Evolutionary conservation across 2,797 vertebrate species (phyloP).

Genomic region (Takifugu rubripes): DNA sequence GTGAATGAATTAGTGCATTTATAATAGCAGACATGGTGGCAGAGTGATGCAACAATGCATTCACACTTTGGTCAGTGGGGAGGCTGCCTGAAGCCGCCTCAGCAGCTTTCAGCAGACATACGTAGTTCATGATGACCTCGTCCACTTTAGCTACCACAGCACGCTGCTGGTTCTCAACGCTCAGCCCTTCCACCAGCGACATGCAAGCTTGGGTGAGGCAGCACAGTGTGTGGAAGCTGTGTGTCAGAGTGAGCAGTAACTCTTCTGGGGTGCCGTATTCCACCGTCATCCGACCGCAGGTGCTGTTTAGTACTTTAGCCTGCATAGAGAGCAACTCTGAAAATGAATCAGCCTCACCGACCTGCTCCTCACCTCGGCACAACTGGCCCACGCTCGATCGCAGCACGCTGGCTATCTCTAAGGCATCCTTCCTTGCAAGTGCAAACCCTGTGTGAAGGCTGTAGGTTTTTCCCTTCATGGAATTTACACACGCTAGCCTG

Average conservation of each 20-base stretch:
- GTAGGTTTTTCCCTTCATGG: slow-evolving; percentile 88
- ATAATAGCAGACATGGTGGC: slow-evolving; percentile 89
- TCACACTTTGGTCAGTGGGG: slow-evolving; percentile 83
- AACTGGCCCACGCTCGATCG: slow-evolving; percentile 73
- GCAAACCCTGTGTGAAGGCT: slow-evolving; percentile 87
- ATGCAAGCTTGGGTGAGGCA: slow-evolving; percentile 92
- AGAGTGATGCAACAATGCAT: slow-evolving; percentile 86
- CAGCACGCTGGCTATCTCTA: slow-evolving; percentile 85
- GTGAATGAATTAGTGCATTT: slow-evolving; percentile 91
- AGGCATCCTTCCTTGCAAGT: slow-evolving; percentile 87
- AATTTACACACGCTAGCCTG: slow-evolving; percentile 78
- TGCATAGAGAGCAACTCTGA: slow-evolving; percentile 86
- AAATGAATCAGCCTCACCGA: slow-evolving; percentile 75
- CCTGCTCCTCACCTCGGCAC: slow-evolving; percentile 62
- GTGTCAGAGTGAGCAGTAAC: slow-evolving; percentile 88
- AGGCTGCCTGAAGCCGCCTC: slow-evolving; percentile 81
- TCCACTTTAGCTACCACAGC: slow-evolving; percentile 86
- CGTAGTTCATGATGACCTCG: slow-evolving; percentile 86
- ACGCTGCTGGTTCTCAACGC: slow-evolving; percentile 78
- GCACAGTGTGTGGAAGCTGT: slow-evolving; percentile 94
- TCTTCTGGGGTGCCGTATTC: slow-evolving; percentile 89
- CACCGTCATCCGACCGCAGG: slow-evolving; percentile 87
- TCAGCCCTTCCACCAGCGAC: slow-evolving; percentile 86
- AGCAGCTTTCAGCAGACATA: slow-evolving; percentile 86
- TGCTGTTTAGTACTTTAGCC: slow-evolving; percentile 86